phyloP scores from a whole-genome alignment of 2,797 vertebrate genomes.

The Gambelia wislizenii region DNA sequence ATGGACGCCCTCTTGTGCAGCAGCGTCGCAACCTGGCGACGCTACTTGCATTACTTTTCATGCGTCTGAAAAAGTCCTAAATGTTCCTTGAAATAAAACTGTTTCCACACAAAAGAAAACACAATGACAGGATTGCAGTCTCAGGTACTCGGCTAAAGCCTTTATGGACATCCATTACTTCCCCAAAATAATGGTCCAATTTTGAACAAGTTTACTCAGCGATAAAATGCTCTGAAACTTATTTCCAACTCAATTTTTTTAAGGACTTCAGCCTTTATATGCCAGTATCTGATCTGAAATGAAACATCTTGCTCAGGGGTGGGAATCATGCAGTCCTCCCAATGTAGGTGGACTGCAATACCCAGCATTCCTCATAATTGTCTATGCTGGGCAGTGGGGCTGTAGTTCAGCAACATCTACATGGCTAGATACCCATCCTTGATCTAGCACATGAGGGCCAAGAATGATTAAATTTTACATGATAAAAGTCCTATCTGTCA shows the following conservation, averaged over 20 bases:
- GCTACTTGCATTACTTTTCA: no score
- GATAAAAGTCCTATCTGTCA: background rate
- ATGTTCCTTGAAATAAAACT: background rate
- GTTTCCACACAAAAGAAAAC: background rate
- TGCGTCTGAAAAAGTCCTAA: no score
- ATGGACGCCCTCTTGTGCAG: no score
- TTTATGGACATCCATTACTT: background rate
- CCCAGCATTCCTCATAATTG: no score
- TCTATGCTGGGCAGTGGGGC: no score
- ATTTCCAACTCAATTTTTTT: background rate
- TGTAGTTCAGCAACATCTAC: no score
- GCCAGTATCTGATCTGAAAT: background rate
- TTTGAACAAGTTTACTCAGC: background rate
- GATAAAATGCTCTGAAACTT: background rate
- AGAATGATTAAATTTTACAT: background rate
- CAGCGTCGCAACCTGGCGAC: no score
- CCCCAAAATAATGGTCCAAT: background rate
- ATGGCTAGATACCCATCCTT: no score
- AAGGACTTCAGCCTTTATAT: background rate
- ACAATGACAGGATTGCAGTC: background rate
- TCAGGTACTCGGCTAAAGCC: background rate
- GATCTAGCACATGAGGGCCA: no score
- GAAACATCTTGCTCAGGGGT: background rate
- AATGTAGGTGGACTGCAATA: no score
- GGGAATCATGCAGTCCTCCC: no score